phyloP scores from a whole-genome alignment of 2,113 vertebrate species.

The Prolemur simus region DNA sequence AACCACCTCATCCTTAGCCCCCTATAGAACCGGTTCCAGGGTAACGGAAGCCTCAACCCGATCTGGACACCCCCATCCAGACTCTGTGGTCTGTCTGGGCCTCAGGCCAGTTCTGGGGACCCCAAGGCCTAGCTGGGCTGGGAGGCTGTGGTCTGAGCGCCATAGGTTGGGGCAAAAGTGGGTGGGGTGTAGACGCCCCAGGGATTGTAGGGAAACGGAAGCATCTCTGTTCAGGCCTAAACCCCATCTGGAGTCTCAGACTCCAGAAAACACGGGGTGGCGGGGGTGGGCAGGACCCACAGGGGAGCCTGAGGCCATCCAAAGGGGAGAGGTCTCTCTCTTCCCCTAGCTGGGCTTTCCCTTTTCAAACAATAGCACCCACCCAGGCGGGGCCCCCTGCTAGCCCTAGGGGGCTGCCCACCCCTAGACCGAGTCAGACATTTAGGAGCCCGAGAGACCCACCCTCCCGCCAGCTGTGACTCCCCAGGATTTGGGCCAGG shows the following conservation, averaged over 20 bases:
- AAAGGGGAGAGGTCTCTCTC: neutral
- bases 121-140: neutral
- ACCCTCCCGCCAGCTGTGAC: neutral
- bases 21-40: neutral
- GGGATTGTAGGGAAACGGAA: neutral
- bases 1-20: no score
- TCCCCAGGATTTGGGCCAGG: neutral
- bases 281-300: neutral
- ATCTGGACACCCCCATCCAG: rapidly evolving
- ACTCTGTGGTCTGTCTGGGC: neutral
- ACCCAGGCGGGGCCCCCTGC: neutral
- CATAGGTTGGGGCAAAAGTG: neutral
- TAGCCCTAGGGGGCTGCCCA: neutral
- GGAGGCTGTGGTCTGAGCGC: neutral
- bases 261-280: neutral
- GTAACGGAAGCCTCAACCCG: neutral
- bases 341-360: neutral
- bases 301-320: neutral
- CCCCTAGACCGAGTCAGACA: neutral
- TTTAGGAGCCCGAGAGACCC: neutral
- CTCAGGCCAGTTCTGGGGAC: neutral
- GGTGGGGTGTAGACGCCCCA: neutral
- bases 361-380: neutral
- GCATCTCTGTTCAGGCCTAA: neutral
- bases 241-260: neutral